Base-by-base conservation (phyloP, 1,140 invertebrate species). In the Wasmannia auropunctata region DNA sequence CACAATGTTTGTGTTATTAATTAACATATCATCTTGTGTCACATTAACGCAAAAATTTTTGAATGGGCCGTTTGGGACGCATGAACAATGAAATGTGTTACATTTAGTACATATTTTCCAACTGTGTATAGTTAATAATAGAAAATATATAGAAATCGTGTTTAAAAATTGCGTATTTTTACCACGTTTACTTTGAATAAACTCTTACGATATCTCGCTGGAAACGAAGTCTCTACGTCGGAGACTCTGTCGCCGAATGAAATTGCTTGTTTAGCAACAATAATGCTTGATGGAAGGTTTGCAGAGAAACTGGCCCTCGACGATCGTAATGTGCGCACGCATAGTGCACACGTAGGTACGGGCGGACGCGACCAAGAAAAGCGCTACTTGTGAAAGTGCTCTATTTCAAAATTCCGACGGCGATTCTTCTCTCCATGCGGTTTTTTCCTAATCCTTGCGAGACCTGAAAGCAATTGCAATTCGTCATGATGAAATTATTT, bases 321-420 rank as follows among this genome's bases (percentile, higher is more conserved):
- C 49, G 46, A 69, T 34, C 49, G 40, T 31, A 79, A 80, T 79
- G 67, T 79, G 34, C 31, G n/a, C 25, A 67, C n/a, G 28, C 31
- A 67, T n/a, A n/a, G n/a, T 10, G 54, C 37, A 10, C n/a, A 19
- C 34, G 7, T n/a, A n/a, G n/a, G n/a, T n/a, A n/a, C n/a, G 25
- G 5, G 16, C 31, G 7, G 31, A 54, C 10, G 31, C 37, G 25
- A n/a, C 22, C n/a, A 49, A 80, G 77, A 80, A 69, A 80, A 80
- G 10, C 19, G 62, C 7, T n/a, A 69, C 77, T 37, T 11, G 77
- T 69, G 77, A 80, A 80, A 80, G 77, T 80, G 63, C 34, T 69
- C 46, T 40, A 22, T 40, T 69, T 80, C 46, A 80, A 69, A 80
- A 80, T 80, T 80, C 63, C 22, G 16, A 54, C 22, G 16, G 46